phyloP scores from a whole-genome alignment of 2,888 invertebrate species.

The Dysmachus trigonus region DNA sequence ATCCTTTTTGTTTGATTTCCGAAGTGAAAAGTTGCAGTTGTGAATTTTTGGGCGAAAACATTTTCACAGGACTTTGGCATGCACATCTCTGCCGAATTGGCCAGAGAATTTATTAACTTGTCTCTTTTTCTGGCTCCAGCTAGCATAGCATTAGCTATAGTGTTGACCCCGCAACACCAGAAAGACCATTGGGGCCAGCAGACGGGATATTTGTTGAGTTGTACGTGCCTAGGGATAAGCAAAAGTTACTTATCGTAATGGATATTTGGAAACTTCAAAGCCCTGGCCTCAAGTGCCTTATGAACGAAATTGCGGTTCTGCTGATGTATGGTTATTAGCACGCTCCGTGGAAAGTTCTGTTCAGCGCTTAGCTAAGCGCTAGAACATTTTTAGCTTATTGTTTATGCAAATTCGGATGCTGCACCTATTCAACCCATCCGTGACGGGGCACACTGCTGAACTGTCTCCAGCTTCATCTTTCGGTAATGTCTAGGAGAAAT shows the following conservation, averaged over 20 bases:
- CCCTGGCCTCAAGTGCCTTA: neutral
- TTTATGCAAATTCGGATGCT: neutral
- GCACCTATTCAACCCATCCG: neutral
- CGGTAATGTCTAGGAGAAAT: neutral
- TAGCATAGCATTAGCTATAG: neutral
- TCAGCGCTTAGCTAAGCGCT: neutral
- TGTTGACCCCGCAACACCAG: conserved; percentile 17
- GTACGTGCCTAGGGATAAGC: conserved; percentile 25
- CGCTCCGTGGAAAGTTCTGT: neutral
- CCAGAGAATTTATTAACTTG: conserved; percentile 18
- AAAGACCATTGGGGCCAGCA: neutral
- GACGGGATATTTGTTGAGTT: neutral
- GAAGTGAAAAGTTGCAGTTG: conserved; percentile 40
- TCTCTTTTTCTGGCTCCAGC: neutral
- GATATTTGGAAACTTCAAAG: conserved; percentile 23
- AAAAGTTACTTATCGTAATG: conserved; percentile 32
- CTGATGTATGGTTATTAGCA: neutral
- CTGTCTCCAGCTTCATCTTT: neutral
- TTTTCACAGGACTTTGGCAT: conserved; percentile 8
- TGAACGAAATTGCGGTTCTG: neutral
- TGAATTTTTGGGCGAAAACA: conserved; percentile 15
- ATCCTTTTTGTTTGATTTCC: conserved; percentile 23
- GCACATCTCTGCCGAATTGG: conserved; percentile 32
- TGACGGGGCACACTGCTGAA: neutral
- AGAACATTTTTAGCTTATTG: neutral